Evolutionary conservation across 2,797 vertebrate species (phyloP), one percentile per base, ranked within the genome.

Genomic region (Cirrhinus mrigala): DNA sequence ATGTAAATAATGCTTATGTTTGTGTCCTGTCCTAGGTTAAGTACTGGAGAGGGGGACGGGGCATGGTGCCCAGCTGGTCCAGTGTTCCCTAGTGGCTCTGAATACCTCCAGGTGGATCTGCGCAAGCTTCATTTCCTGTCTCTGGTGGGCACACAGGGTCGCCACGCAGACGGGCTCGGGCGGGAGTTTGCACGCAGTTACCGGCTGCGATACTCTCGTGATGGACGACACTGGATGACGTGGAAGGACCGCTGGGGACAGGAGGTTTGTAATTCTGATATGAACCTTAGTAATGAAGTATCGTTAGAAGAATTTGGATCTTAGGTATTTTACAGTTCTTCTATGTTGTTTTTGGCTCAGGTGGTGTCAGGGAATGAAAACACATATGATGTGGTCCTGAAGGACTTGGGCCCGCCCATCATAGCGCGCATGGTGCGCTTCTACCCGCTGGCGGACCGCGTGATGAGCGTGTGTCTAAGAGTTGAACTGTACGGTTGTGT

Each of bases 391-490:
- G 95, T 97, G 75, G 97, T 98, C 27, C 92, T 99, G 87, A 99
- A 98, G 90, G 98, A 99, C 91, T 94, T 99, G 16, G 95, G 97
- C 0, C 98, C 98, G 0, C 94, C 98, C 0, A 94, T 97, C 6
- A 96, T 98, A 78, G 97, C 97, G 1, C 95, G 96, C 1, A 96
- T 96, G 77, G 96, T 98, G 37, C 97, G 98, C 0, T 96, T 98
- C 90, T 97, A 97, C 89, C 98, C 98, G 0, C 93, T 97, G 70
- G 97, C 98, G 0, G 97, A 98, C 91, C 95, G 98, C 0, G 96
- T 98, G 84, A 98, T 99, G 98, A 99, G 98, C 0, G 98, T 99
- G 69, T 99, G 98, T 90, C 95, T 99, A 62, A 95, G 98, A n/a
- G 96, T 99, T 24, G 98, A 99, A 90, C 96, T 99, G 40, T 99